Evolutionary conservation across 1,140 invertebrate genomes (phyloP).

Genomic region (Drosophila bocqueti): DNA sequence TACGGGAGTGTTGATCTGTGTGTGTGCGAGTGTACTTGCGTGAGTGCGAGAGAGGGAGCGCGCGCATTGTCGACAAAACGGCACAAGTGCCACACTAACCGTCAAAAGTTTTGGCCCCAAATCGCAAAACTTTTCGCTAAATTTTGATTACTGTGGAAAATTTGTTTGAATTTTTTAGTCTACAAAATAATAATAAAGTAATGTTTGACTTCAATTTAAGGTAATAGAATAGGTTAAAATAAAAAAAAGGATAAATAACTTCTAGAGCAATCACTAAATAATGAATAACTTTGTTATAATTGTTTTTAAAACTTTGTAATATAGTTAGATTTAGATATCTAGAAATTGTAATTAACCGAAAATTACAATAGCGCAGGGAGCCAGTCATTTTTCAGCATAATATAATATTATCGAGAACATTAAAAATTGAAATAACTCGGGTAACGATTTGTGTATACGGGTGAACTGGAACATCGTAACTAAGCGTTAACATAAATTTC

Average conservation of each 20-base stretch:
- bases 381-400: too few relatives aligned
- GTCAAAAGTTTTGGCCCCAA: slow-evolving; percentile 47
- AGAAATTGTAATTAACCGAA: not conserved
- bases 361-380: not conserved
- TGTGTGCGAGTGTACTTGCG: slow-evolving; percentile 63
- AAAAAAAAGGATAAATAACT: not conserved
- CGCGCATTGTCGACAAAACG: slow-evolving; percentile 78
- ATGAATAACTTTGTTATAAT: not conserved
- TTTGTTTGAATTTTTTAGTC: not conserved
- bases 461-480: not conserved
- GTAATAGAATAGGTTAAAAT: not conserved
- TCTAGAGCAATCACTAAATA: not conserved
- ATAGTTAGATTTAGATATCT: not conserved
- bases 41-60: slow-evolving; percentile 74
- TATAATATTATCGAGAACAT: too few relatives aligned
- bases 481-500: not conserved
- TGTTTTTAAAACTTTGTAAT: not conserved
- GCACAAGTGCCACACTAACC: slow-evolving; percentile 73
- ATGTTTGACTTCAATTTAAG: not conserved
- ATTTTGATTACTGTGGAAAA: not conserved
- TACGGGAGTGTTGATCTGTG: slow-evolving; percentile 21
- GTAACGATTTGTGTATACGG: too few relatives aligned
- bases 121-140: not conserved
- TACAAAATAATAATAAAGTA: not conserved
- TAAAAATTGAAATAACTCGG: too few relatives aligned